These are phyloP conservation scores for Bathynomus jamesi DNA, from an alignment of 1,140 invertebrate species.

Conservation along the genomic window DNA sequence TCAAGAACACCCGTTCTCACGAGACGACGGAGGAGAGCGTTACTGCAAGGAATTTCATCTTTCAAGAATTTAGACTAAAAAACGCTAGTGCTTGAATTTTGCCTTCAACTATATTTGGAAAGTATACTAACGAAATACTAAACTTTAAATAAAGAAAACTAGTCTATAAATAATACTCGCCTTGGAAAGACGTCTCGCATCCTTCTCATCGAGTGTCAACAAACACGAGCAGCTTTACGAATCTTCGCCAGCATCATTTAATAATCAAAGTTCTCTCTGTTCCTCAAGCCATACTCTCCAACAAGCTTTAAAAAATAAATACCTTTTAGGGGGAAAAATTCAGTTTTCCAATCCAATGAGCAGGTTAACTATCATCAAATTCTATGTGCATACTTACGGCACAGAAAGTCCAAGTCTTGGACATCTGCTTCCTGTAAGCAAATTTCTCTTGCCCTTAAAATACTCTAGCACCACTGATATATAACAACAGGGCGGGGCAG, in stretches of 20 bases:
- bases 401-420: not conserved
- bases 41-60: no score
- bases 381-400: not conserved
- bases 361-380: not conserved
- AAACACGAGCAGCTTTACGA: conserved; percentile 98
- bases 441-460: not conserved
- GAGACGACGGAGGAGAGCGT: conserved; percentile 93
- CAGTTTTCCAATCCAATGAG: not conserved
- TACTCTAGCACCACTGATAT: not conserved
- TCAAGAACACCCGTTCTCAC: conserved; percentile 97
- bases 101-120: no score
- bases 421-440: not conserved
- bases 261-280: conserved; percentile 98
- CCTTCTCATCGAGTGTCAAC: conserved; percentile 97
- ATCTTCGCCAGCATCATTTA: conserved; percentile 98
- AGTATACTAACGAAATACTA: no score
- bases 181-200: conserved; percentile 93
- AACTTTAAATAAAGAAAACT: not conserved
- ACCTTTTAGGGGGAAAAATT: not conserved
- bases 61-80: no score
- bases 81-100: no score
- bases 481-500: not conserved
- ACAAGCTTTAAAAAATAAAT: conserved; percentile 42
- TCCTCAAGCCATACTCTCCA: conserved; percentile 96
- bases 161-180: conserved; percentile 49